phyloP scores from a whole-genome alignment of 2,797 vertebrate genomes.

The Malacoctenus gilli region DNA sequence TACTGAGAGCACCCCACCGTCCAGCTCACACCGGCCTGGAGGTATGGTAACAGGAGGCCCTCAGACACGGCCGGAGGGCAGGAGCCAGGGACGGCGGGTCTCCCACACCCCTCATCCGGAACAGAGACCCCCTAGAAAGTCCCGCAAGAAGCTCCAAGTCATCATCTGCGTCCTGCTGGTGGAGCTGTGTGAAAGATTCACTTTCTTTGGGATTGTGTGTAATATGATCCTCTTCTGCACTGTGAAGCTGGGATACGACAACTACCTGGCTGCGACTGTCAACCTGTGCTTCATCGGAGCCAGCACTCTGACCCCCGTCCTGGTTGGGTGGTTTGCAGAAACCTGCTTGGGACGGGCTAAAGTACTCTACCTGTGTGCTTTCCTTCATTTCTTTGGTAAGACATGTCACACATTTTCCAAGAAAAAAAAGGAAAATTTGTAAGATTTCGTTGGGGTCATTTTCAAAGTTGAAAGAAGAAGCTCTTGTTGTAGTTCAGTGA shows the following conservation, averaged over 20 bases:
- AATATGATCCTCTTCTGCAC: slow-evolving; percentile 95
- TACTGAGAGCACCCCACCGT: background rate
- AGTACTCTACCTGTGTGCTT: slow-evolving; percentile 84
- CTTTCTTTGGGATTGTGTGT: slow-evolving; percentile 92
- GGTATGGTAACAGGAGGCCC: slow-evolving; percentile 70
- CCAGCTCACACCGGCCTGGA: slow-evolving; percentile 33
- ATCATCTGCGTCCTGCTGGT: slow-evolving; percentile 88
- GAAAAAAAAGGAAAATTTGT: too few relatives aligned
- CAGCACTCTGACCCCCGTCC: slow-evolving; percentile 82
- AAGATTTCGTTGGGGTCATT: too few relatives aligned
- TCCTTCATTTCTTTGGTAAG: slow-evolving; percentile 94
- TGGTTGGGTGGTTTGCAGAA: slow-evolving; percentile 87
- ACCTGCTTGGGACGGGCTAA: slow-evolving; percentile 83
- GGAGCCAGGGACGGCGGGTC: slow-evolving; percentile 18
- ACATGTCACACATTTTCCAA: too few relatives aligned
- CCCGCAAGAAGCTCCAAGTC: slow-evolving; percentile 82
- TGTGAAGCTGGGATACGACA: slow-evolving; percentile 84
- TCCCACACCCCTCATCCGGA: slow-evolving; percentile 32
- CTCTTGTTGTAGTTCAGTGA: too few relatives aligned
- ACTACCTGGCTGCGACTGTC: slow-evolving; percentile 86
- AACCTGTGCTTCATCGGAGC: slow-evolving; percentile 90
- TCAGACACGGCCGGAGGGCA: slow-evolving; percentile 40
- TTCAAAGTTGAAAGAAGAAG: too few relatives aligned
- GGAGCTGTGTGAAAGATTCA: slow-evolving; percentile 91
- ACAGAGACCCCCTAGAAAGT: slow-evolving; percentile 40